phyloP scores from a whole-genome alignment of 2,113 vertebrate species.

The Brachyhypopomus occidentalis region DNA sequence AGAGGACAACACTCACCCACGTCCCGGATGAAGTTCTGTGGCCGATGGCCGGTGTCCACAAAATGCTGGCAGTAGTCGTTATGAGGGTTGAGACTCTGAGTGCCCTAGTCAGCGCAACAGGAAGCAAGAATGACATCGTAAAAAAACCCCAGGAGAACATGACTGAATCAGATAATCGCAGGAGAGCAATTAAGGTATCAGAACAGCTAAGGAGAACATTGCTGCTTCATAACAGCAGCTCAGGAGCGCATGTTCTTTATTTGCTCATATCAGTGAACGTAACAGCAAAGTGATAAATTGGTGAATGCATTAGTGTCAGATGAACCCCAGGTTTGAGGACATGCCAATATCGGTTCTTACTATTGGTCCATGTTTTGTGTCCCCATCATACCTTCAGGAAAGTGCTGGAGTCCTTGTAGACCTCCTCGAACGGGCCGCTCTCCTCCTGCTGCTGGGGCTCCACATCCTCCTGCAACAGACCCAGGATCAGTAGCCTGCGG shows the following conservation, averaged over 20 bases:
- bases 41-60: slow-evolving; percentile 95
- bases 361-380: neutral
- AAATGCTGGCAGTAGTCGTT: slow-evolving; percentile 99
- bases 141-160: neutral
- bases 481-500: neutral
- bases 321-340: too few relatives aligned
- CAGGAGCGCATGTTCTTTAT: too few relatives aligned
- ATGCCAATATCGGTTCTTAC: too few relatives aligned
- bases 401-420: slow-evolving; percentile 98
- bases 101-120: slow-evolving; percentile 77
- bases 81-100: slow-evolving; percentile 96
- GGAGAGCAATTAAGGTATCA: too few relatives aligned
- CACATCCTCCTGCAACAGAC: slow-evolving; percentile 83
- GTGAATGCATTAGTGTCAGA: too few relatives aligned
- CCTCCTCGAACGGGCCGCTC: slow-evolving; percentile 89
- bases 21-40: slow-evolving; percentile 98
- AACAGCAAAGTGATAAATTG: too few relatives aligned
- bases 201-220: too few relatives aligned
- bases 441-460: slow-evolving; percentile 89
- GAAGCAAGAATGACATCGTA: neutral
- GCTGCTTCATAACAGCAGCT: too few relatives aligned
- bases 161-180: neutral
- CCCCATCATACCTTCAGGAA: slow-evolving; percentile 87
- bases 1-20: slow-evolving; percentile 81
- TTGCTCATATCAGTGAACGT: too few relatives aligned